These are phyloP conservation scores for Formica exsecta DNA, from an alignment of 1,140 invertebrate genomes.

Conservation along the genomic window DNA sequence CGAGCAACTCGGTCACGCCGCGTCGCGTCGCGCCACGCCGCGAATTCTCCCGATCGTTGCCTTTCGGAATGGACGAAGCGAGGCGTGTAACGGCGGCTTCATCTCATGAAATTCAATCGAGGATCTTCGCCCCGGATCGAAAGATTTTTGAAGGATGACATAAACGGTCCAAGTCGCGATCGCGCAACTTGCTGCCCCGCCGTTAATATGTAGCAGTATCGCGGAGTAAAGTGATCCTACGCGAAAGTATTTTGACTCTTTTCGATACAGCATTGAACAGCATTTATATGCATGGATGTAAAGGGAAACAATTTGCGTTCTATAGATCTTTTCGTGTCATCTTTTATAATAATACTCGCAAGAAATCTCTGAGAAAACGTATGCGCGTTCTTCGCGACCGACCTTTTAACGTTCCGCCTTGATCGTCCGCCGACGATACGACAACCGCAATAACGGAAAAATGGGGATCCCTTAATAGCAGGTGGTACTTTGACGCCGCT, in stretches of 20 bases:
- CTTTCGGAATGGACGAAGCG: slow-evolving; percentile 76
- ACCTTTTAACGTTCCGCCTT: slow-evolving; percentile 77
- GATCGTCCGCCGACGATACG: slow-evolving; percentile 73
- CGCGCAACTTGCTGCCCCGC: slow-evolving; percentile 61
- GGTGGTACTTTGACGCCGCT: slow-evolving; percentile 91
- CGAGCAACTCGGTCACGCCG: slow-evolving; percentile 72
- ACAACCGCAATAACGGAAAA: slow-evolving; percentile 77
- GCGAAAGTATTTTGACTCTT: background rate
- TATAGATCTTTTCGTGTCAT: background rate
- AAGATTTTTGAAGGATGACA: slow-evolving; percentile 73
- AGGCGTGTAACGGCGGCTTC: slow-evolving; percentile 79
- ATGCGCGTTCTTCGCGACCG: background rate
- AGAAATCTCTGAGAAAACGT: background rate
- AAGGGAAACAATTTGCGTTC: background rate
- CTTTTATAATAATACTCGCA: background rate
- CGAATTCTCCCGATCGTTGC: slow-evolving; percentile 64
- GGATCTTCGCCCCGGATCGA: slow-evolving; percentile 70
- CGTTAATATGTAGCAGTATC: slow-evolving; percentile 67
- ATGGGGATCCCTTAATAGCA: slow-evolving; percentile 85
- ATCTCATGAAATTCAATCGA: slow-evolving; percentile 82
- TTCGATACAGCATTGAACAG: background rate
- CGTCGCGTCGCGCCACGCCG: slow-evolving; percentile 36
- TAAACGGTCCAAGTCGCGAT: slow-evolving; percentile 64
- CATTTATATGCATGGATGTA: background rate
- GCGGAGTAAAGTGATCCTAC: slow-evolving; percentile 18